These are phyloP conservation scores for Numenius arquata DNA, from an alignment of 2,113 vertebrate species.

Conservation along the genomic window DNA sequence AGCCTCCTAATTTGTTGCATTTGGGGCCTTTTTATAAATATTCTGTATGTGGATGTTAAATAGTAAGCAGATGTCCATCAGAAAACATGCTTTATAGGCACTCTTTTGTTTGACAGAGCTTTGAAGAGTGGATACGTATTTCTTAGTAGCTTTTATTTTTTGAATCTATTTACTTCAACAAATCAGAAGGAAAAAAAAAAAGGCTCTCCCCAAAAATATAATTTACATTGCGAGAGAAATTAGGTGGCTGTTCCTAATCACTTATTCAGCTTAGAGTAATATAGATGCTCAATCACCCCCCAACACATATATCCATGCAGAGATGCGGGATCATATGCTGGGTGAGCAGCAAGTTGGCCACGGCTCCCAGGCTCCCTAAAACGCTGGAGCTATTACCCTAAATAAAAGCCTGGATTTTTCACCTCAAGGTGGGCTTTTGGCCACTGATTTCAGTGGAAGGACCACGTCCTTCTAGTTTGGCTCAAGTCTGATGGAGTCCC, in stretches of 20 bases:
- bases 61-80: slow-evolving; percentile 60
- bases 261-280: neutral
- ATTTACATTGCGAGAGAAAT: neutral
- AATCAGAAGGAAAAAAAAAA: neutral
- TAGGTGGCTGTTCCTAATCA: neutral
- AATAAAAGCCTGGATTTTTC: neutral
- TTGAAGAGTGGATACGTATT: neutral
- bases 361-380: neutral
- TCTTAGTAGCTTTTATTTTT: slow-evolving; percentile 13
- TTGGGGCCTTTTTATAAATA: slow-evolving; percentile 2
- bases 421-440: neutral
- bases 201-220: neutral
- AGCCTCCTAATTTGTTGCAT: slow-evolving; percentile 27
- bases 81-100: neutral
- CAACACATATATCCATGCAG: accelerated
- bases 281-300: accelerated
- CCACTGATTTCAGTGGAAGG: neutral
- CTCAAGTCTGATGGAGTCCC: neutral
- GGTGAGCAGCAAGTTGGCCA: neutral
- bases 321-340: accelerated
- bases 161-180: neutral
- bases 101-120: slow-evolving; percentile 27
- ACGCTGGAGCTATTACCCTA: neutral
- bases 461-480: neutral
- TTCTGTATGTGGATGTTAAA: slow-evolving; percentile 27